phyloP scores from a whole-genome alignment of 2,888 invertebrate species.

The Agelastica alni region DNA sequence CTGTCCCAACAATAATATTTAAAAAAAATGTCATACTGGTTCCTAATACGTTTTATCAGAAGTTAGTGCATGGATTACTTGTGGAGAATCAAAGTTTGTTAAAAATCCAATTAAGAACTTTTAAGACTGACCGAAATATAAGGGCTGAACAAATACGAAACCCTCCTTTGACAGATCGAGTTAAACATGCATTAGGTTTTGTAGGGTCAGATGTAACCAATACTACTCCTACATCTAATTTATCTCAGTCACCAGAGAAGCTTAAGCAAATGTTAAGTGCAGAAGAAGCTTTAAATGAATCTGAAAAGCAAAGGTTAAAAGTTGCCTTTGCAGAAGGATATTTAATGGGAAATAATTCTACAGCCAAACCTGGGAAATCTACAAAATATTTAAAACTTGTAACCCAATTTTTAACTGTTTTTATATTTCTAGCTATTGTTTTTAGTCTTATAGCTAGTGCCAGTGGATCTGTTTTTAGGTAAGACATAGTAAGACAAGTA shows the following conservation, averaged over 20 bases:
- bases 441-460: conserved; percentile 74
- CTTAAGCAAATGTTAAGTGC: conserved; percentile 61
- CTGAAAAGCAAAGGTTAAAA: conserved; percentile 76
- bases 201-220: conserved; percentile 36
- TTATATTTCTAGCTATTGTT: conserved; percentile 77
- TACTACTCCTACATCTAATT: conserved; percentile 35
- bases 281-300: conserved; percentile 55
- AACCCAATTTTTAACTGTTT: conserved; percentile 73
- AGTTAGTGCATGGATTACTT: conserved; percentile 44
- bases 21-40: conserved; percentile 43
- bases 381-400: conserved; percentile 70
- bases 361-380: conserved; percentile 58
- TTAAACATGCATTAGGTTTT: conserved; percentile 62
- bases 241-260: conserved; percentile 54
- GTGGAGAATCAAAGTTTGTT: conserved; percentile 48
- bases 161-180: conserved; percentile 69
- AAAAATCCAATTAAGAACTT: conserved; percentile 68
- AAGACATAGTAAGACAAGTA: too few relatives aligned
- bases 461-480: conserved; percentile 73
- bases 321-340: conserved; percentile 93
- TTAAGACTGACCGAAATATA: conserved; percentile 78
- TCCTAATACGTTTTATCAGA: conserved; percentile 48
- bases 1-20: conserved; percentile 46
- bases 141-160: conserved; percentile 73
- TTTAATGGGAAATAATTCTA: conserved; percentile 67